Conservation (phyloP, 2,113 vertebrate species). For the Hypocryptadius cinnamomeus region DNA sequence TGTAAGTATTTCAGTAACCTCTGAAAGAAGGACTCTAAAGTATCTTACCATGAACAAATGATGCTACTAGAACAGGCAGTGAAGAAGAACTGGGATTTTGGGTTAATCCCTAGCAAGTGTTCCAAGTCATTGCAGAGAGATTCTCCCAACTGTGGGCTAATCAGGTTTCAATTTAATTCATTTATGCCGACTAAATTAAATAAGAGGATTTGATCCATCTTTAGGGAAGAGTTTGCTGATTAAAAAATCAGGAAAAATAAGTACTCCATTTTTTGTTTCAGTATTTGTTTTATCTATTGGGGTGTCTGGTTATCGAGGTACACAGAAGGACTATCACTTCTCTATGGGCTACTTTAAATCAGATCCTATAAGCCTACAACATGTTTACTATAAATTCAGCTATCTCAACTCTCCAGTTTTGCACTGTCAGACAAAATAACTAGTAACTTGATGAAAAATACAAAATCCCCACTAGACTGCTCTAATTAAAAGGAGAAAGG, state of each 20-base stretch:
- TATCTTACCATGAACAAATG: neutral
- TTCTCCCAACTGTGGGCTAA: neutral
- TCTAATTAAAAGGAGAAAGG: neutral
- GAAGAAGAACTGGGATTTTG: neutral
- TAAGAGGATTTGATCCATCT: neutral
- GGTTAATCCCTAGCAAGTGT: constrained; percentile 5
- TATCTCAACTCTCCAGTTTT: neutral
- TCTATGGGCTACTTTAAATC: neutral
- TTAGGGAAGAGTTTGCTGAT: neutral
- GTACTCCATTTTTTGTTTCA: neutral
- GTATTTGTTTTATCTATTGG: neutral
- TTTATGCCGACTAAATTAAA: constrained; percentile 18
- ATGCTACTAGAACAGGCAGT: neutral
- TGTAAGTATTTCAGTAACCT: neutral
- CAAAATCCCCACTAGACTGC: neutral
- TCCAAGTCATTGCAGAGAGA: neutral
- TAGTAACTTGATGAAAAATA: neutral
- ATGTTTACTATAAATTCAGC: neutral
- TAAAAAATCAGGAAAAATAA: constrained; percentile 11
- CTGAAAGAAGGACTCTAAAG: neutral
- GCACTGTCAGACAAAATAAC: neutral
- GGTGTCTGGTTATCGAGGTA: neutral
- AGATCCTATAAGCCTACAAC: neutral
- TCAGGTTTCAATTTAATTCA: constrained; percentile 35
- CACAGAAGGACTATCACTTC: neutral